These are phyloP conservation scores for Cinara cedri DNA, from an alignment of 2,888 invertebrate genomes.

Conservation along the genomic window DNA sequence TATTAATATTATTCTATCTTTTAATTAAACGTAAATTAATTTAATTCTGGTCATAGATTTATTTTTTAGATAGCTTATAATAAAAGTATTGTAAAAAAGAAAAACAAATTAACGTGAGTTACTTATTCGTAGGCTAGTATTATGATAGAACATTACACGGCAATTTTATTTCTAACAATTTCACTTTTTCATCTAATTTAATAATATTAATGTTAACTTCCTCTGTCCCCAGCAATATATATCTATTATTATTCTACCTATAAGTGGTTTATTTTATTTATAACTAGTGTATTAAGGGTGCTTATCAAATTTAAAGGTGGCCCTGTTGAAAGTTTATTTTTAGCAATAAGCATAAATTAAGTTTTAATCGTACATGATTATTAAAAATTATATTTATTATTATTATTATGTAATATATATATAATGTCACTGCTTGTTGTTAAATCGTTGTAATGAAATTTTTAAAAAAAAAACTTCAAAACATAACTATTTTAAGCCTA, in stretches of 20 bases:
- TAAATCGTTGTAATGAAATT: constrained; percentile 56
- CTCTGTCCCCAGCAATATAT: constrained; percentile 53
- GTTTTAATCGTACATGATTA: constrained; percentile 40
- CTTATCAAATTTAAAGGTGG: constrained; percentile 53
- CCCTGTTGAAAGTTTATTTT: constrained; percentile 56
- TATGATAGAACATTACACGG: constrained; percentile 51
- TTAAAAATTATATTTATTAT: constrained; percentile 54
- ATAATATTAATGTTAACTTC: constrained; percentile 44
- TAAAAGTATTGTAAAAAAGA: constrained; percentile 38
- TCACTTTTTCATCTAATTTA: constrained; percentile 53
- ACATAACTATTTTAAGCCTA: constrained; percentile 50
- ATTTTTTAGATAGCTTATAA: constrained; percentile 52
- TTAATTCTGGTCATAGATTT: constrained; percentile 57
- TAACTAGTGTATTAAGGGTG: constrained; percentile 56
- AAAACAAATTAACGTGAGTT: constrained; percentile 42
- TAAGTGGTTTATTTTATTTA: constrained; percentile 56
- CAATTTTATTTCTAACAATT: constrained; percentile 55
- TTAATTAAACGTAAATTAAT: constrained; percentile 53
- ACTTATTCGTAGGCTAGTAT: constrained; percentile 54
- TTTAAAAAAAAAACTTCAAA: not conserved
- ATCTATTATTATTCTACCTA: constrained; percentile 51
- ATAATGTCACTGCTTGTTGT: constrained; percentile 57
- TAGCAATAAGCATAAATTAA: constrained; percentile 57
- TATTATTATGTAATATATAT: constrained; percentile 57
- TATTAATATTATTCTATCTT: constrained; percentile 46